Conservation (phyloP, 2,113 vertebrate species). For the Cyphotilapia sp. region DNA sequence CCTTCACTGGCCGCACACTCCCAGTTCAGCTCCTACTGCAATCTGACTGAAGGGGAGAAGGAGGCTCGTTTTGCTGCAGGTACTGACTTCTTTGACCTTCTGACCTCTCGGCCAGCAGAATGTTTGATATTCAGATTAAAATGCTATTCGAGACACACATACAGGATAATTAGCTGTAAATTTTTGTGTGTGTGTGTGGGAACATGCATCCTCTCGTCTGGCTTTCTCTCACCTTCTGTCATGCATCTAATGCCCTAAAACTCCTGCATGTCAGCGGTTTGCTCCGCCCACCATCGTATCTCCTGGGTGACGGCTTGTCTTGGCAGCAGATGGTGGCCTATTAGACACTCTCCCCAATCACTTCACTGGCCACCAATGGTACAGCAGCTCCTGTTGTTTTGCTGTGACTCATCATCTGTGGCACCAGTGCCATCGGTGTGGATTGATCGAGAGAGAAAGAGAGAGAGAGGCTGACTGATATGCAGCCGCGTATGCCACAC, state of each 20-base stretch:
- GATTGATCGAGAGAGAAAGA: slow-evolving; percentile 11
- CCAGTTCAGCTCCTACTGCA: slow-evolving; percentile 91
- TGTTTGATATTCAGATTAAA: background rate
- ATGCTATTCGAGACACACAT: background rate
- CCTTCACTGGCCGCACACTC: slow-evolving; percentile 77
- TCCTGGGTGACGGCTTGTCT: slow-evolving; percentile 19
- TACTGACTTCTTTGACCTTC: slow-evolving; percentile 24
- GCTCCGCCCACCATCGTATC: slow-evolving; percentile 6
- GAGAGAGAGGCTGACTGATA: background rate
- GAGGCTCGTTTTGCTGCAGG: slow-evolving; percentile 95
- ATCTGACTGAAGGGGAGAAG: slow-evolving; percentile 92
- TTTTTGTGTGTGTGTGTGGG: background rate
- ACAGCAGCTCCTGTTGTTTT: slow-evolving; percentile 34
- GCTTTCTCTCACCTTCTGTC: slow-evolving; percentile 22
- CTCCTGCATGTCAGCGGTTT: background rate
- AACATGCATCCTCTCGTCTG: background rate
- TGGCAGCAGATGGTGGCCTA: slow-evolving; percentile 67
- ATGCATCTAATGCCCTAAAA: slow-evolving; percentile 39
- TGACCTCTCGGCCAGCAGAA: background rate
- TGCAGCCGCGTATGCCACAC: background rate
- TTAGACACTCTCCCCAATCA: slow-evolving; percentile 53
- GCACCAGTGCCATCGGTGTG: slow-evolving; percentile 4
- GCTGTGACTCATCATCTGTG: slow-evolving; percentile 40
- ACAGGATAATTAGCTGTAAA: background rate
- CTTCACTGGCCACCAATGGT: slow-evolving; percentile 38